Percentiles rank a stretch among this genome's conserved stretches.
Evolutionary conservation across 2,113 vertebrate genomes (phyloP).

Genomic region (Vicugna pacos): DNA sequence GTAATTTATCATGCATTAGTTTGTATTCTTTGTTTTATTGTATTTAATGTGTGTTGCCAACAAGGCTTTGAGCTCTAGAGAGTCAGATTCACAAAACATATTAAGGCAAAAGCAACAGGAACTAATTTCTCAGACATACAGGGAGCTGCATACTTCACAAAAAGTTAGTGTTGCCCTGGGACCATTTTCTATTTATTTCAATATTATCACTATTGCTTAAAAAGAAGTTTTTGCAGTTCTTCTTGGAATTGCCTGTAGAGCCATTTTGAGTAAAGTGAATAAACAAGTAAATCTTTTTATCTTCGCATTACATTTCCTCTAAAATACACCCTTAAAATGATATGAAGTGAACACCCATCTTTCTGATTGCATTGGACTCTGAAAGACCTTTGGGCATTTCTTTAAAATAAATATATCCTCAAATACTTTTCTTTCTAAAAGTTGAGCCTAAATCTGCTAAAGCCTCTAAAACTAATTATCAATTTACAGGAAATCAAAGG

Average conservation of each 20-base stretch:
- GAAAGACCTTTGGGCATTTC: neutral
- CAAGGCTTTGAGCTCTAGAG: neutral
- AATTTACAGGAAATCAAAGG: neutral
- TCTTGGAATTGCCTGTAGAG: neutral
- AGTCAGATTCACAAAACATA: neutral
- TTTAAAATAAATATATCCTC: neutral
- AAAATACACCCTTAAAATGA: neutral
- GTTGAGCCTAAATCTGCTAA: neutral
- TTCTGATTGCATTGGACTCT: neutral
- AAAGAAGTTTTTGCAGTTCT: neutral
- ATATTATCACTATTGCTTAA: neutral
- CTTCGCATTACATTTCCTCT: neutral
- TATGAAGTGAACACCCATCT: neutral
- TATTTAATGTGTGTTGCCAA: neutral
- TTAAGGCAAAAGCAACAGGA: neutral
- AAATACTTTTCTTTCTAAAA: neutral
- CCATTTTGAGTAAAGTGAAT: neutral
- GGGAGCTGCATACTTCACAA: neutral
- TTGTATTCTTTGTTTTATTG: neutral
- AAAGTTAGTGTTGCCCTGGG: neutral
- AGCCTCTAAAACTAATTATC: neutral
- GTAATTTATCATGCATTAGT: neutral
- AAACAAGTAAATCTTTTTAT: neutral
- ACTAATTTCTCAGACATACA: neutral
- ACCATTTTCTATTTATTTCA: neutral